Conservation (phyloP, 2,797 vertebrate species). For the Tolypeutes matacus region DNA sequence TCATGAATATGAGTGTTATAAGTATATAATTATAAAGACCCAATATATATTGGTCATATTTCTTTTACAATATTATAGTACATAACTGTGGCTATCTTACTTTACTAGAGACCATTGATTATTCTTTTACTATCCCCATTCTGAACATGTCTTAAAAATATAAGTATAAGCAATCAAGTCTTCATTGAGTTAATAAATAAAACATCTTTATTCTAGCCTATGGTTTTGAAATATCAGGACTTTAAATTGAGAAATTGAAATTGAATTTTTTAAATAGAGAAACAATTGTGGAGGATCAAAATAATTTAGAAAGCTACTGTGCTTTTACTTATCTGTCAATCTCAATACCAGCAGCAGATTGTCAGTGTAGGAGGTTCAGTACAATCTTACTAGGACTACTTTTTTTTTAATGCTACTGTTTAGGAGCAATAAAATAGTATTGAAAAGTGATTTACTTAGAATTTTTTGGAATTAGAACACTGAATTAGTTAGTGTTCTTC, state of each 20-base stretch:
- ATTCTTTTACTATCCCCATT: not conserved
- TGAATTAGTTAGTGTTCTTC: not conserved
- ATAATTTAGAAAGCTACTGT: not conserved
- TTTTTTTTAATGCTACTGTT: not conserved
- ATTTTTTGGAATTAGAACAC: not conserved
- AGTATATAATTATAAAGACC: not conserved
- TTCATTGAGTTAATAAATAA: not conserved
- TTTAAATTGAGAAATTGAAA: not conserved
- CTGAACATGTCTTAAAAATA: not conserved
- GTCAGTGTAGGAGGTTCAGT: not conserved
- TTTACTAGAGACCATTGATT: not conserved
- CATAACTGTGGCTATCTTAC: not conserved
- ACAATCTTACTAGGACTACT: not conserved
- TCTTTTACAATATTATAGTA: not conserved
- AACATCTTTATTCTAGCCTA: not conserved
- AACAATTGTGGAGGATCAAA: not conserved
- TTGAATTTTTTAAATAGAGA: not conserved
- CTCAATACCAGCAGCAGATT: not conserved
- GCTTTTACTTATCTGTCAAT: not conserved
- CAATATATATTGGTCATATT: not conserved
- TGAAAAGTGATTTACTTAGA: not conserved
- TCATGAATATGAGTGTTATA: not conserved
- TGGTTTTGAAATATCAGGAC: not conserved
- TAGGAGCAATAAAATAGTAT: not conserved
- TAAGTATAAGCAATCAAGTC: not conserved